Percentiles rank a stretch among this genome's conserved stretches.
phyloP scores from a whole-genome alignment of 1,140 invertebrate genomes.

The Caenorhabditis latens region DNA sequence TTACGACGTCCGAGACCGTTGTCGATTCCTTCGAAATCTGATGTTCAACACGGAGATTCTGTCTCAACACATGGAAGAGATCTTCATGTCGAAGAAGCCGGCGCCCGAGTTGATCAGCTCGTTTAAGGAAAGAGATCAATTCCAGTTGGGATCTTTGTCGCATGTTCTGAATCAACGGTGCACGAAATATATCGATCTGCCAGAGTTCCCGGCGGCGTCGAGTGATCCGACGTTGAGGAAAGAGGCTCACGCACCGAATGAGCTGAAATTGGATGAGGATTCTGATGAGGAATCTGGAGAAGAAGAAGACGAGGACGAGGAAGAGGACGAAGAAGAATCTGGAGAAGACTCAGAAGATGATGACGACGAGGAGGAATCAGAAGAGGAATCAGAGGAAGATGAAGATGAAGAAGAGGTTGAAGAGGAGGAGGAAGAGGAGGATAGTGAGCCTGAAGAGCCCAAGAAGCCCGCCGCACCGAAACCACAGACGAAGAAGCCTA shows the following conservation, averaged over 20 bases:
- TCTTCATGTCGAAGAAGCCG: conserved; percentile 92
- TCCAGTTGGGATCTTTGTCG: conserved; percentile 93
- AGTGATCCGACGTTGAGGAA: conserved; percentile 87
- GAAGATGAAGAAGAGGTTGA: conserved; percentile 74
- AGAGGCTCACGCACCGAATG: conserved; percentile 79
- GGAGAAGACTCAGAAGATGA: conserved; percentile 70
- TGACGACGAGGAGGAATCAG: conserved; percentile 71
- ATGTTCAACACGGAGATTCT: conserved; percentile 64
- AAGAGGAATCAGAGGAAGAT: conserved; percentile 74
- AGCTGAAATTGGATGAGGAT: conserved; percentile 61
- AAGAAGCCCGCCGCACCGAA: too few relatives aligned
- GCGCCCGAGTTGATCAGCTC: conserved; percentile 85
- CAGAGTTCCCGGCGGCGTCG: conserved; percentile 85
- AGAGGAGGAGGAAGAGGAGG: conserved; percentile 74
- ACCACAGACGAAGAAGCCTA: too few relatives aligned
- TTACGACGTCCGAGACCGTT: conserved; percentile 93
- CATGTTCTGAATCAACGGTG: conserved; percentile 91
- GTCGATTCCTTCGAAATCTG: conserved; percentile 73
- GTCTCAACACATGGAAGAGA: conserved; percentile 77
- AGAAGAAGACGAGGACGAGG: conserved; percentile 75
- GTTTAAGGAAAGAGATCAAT: conserved; percentile 85
- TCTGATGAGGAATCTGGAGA: conserved; percentile 66
- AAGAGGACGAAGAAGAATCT: conserved; percentile 71
- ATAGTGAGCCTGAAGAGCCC: conserved; percentile 60
- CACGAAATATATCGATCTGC: conserved; percentile 89